Conservation (phyloP, 2,888 invertebrate genomes). For the Plebejus anna region DNA sequence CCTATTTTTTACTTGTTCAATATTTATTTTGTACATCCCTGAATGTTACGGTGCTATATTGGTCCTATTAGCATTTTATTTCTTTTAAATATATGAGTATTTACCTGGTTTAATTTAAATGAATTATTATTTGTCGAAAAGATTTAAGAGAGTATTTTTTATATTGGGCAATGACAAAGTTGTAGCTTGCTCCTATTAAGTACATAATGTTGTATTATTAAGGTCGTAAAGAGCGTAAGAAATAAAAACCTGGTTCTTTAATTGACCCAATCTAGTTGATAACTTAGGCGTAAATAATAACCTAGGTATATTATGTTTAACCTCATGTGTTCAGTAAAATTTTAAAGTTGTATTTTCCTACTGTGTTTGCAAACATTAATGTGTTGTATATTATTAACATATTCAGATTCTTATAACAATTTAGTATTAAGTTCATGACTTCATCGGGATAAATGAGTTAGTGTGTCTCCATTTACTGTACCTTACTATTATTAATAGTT, state of each 20-base stretch:
- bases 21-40: slow-evolving; percentile 17
- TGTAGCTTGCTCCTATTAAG: background rate
- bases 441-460: slow-evolving; percentile 30
- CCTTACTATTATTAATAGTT: slow-evolving; percentile 51
- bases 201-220: background rate
- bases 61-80: slow-evolving; percentile 25
- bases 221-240: background rate
- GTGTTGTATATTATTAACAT: slow-evolving; percentile 23
- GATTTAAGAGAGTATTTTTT: slow-evolving; percentile 23
- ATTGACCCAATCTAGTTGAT: slow-evolving; percentile 7
- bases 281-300: slow-evolving; percentile 7
- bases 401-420: slow-evolving; percentile 30
- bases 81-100: slow-evolving; percentile 14
- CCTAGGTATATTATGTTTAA: slow-evolving; percentile 2
- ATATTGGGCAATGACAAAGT: background rate
- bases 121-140: slow-evolving; percentile 23
- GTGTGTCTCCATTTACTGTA: slow-evolving; percentile 50
- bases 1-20: background rate
- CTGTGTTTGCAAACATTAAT: background rate
- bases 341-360: background rate
- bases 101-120: slow-evolving; percentile 23
- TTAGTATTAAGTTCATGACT: slow-evolving; percentile 30
- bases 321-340: slow-evolving; percentile 27
- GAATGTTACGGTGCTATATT: slow-evolving; percentile 19
- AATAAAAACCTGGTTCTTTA: background rate